Evolutionary conservation across 2,888 invertebrate genomes (phyloP), one percentile per base, ranked within the genome.

Genomic region (Drosophila paramelanica): DNA sequence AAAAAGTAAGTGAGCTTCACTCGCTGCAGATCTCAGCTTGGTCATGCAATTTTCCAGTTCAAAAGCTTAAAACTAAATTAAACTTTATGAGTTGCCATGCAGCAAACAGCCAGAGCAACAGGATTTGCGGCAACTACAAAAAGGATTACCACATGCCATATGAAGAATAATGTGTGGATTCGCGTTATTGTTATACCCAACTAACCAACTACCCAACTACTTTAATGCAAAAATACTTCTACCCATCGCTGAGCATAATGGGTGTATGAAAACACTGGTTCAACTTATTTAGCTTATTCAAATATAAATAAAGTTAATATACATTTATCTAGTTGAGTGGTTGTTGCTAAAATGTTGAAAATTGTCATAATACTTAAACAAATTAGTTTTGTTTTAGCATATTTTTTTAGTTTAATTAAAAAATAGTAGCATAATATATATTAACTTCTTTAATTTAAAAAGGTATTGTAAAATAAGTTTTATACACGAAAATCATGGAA

Each of bases 31-130:
- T 73, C 60, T 71, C 68, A 62, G 52, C 67, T 62, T 58, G 67
- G 59, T 58, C 75, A 77, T 77, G 89, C 85, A 89, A 86, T 89
- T 86, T 86, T 88, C 88, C 85, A 84, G 85, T 84, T 89, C 76
- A 89, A 89, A 87, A 87, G 88, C 89, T 85, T 85, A 85, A 89
- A 89, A 89, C 89, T 81, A 89, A 85, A 85, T 85, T 85, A 87
- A 85, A 85, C 77, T 85, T 85, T 89, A 85, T 85, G 85, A 81
- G 85, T 87, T 85, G 66, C 84, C 77, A 83, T 72, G 67, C 67
- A 71, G 66, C 70, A 59, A 55, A 49, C 56, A 62, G 43, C 55
- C 50, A 65, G 49, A 75, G 75, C 73, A 76, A 83, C 61, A 84
- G 81, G 81, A 81, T 84, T 81, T 88, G 81, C 79, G 79, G 69